Evolutionary conservation across 2,888 invertebrate species (phyloP).

Genomic region (Chalcosyrphus nemorum): DNA sequence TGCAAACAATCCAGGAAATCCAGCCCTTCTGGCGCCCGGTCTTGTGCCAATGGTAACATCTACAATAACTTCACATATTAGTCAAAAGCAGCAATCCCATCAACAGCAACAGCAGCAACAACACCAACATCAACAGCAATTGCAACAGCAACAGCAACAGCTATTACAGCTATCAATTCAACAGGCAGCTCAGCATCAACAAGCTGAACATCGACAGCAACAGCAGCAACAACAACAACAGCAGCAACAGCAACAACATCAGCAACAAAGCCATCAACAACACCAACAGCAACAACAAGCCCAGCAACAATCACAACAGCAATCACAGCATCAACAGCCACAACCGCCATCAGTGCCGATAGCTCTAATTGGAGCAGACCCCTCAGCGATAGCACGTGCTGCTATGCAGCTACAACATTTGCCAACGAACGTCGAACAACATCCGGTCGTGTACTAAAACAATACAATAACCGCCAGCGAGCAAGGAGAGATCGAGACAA

Average conservation of each 20-base stretch:
- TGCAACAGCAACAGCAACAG: constrained; percentile 76
- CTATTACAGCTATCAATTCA: constrained; percentile 77
- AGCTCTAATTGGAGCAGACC: constrained; percentile 80
- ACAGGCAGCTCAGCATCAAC: constrained; percentile 78
- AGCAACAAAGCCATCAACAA: constrained; percentile 75
- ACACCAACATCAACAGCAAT: constrained; percentile 79
- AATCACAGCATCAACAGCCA: constrained; percentile 77
- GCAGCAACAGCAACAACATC: constrained; percentile 75
- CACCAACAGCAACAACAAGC: constrained; percentile 75
- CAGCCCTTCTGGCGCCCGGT: constrained; percentile 79
- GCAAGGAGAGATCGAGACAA: constrained; percentile 47
- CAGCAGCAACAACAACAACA: constrained; percentile 77
- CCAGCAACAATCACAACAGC: constrained; percentile 76
- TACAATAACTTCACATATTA: constrained; percentile 80
- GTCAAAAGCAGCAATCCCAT: constrained; percentile 77
- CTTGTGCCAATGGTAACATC: constrained; percentile 81
- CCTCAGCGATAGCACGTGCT: constrained; percentile 80
- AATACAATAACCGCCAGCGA: not conserved
- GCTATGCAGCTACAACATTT: constrained; percentile 81
- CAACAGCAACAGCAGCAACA: constrained; percentile 77
- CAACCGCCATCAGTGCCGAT: constrained; percentile 80
- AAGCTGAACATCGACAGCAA: constrained; percentile 66
- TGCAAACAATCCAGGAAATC: constrained; percentile 75
- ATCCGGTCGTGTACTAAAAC: constrained; percentile 81
- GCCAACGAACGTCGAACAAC: constrained; percentile 81